These are phyloP conservation scores for Gortyna flavago DNA, from an alignment of 2,888 invertebrate genomes.

Conservation along the genomic window DNA sequence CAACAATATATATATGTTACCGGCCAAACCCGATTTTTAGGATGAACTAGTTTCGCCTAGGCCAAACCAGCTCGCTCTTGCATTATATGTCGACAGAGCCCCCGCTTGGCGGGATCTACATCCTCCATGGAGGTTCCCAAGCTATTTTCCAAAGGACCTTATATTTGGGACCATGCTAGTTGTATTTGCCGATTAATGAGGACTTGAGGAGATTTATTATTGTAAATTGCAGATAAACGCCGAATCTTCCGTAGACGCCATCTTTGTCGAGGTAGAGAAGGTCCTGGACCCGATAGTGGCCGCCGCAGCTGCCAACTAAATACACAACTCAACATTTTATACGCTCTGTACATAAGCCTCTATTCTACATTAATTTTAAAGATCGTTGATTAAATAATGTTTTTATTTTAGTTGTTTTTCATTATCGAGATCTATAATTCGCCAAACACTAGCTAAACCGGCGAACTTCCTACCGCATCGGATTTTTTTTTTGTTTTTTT, in stretches of 20 bases:
- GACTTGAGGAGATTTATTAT: neutral
- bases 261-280: slow-evolving; percentile 93
- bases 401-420: slow-evolving; percentile 33
- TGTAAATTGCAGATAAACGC: slow-evolving; percentile 92
- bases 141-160: neutral
- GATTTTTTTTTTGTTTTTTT: too few species aligned
- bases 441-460: neutral
- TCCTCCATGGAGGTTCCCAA: too few species aligned
- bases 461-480: too few species aligned
- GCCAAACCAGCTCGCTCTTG: too few species aligned
- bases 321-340: slow-evolving; percentile 40
- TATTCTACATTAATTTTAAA: slow-evolving; percentile 54
- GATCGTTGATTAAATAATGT: slow-evolving; percentile 54
- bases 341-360: slow-evolving; percentile 55
- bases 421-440: slow-evolving; percentile 1
- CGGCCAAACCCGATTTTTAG: too few species aligned
- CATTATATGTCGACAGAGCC: too few species aligned
- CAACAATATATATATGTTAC: too few species aligned
- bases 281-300: slow-evolving; percentile 88
- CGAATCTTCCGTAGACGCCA: slow-evolving; percentile 93
- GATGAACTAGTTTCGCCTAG: too few species aligned
- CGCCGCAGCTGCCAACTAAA: slow-evolving; percentile 31
- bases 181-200: neutral
- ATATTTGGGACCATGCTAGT: neutral
- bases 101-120: too few species aligned